phyloP scores from a whole-genome alignment of 2,888 invertebrate species.

The Pecten maximus region DNA sequence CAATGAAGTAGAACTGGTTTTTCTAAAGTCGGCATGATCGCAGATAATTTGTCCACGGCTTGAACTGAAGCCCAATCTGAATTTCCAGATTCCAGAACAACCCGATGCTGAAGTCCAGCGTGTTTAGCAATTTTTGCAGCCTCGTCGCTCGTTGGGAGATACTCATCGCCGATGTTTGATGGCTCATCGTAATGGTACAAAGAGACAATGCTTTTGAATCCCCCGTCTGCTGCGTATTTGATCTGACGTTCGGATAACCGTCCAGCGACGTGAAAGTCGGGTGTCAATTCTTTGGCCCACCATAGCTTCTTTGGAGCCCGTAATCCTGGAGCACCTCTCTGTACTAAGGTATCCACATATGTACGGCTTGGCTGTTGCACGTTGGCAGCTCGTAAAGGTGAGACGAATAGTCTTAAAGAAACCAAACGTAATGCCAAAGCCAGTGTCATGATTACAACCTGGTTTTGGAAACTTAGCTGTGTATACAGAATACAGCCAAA shows the following conservation, averaged over 20 bases:
- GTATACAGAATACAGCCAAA: too few species aligned
- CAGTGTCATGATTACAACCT: not conserved
- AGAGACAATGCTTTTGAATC: constrained; percentile 75
- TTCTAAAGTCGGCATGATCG: constrained; percentile 52
- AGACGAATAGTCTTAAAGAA: not conserved
- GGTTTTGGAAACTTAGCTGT: not conserved
- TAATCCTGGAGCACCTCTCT: constrained; percentile 66
- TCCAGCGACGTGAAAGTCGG: constrained; percentile 73
- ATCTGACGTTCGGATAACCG: constrained; percentile 73
- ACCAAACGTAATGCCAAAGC: not conserved
- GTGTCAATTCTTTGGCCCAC: constrained; percentile 78
- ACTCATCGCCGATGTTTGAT: constrained; percentile 67
- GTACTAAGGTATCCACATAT: constrained; percentile 54
- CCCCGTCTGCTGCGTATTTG: constrained; percentile 76
- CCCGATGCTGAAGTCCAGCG: constrained; percentile 67
- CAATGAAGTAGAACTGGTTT: constrained; percentile 69
- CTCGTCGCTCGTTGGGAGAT: constrained; percentile 67
- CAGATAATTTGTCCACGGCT: constrained; percentile 68
- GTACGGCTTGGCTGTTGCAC: not conserved
- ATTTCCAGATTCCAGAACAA: constrained; percentile 62
- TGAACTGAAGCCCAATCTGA: constrained; percentile 71
- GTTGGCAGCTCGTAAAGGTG: not conserved
- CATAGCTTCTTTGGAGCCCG: constrained; percentile 72
- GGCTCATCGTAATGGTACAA: constrained; percentile 61
- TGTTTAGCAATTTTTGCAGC: constrained; percentile 63